A percentile compares a stretch with the other conserved stretches of the same genome.
Evolutionary conservation across 2,888 invertebrate species (phyloP).

Genomic region (Acheta domesticus): DNA sequence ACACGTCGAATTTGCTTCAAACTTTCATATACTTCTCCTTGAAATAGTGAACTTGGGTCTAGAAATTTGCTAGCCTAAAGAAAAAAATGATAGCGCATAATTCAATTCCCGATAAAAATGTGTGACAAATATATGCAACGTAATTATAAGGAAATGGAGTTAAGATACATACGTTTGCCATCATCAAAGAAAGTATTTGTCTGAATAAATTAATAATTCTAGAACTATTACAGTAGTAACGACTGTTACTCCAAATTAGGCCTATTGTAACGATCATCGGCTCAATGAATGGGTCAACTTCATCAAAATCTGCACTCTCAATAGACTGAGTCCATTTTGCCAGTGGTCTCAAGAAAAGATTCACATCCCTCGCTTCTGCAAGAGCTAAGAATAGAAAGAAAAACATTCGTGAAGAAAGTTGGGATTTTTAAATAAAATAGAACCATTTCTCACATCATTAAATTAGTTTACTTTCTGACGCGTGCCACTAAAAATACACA

Average conservation of each 20-base stretch:
- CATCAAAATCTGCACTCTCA: slow-evolving; percentile 66
- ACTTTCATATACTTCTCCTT: slow-evolving; percentile 78
- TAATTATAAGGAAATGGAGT: background rate
- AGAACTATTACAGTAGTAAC: slow-evolving; percentile 63
- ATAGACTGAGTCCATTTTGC: slow-evolving; percentile 67
- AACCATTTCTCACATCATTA: no score
- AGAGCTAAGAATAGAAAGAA: slow-evolving; percentile 51
- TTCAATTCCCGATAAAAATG: no score
- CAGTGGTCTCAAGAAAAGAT: slow-evolving; percentile 72
- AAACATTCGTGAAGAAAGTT: no score
- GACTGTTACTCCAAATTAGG: slow-evolving; percentile 80
- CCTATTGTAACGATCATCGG: slow-evolving; percentile 77
- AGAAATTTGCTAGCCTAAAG: slow-evolving; percentile 61
- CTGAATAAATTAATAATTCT: slow-evolving; percentile 68
- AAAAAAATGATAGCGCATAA: slow-evolving; percentile 20
- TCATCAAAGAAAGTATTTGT: slow-evolving; percentile 76
- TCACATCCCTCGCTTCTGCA: slow-evolving; percentile 80
- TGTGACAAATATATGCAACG: no score
- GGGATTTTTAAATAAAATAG: no score
- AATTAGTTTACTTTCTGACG: no score
- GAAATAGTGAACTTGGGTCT: slow-evolving; percentile 78
- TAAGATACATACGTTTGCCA: slow-evolving; percentile 57
- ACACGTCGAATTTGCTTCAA: background rate
- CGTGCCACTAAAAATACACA: no score
- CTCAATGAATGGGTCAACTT: slow-evolving; percentile 57